A percentile compares a stretch with the other conserved stretches of the same genome.
These are phyloP conservation scores for Agonopterix heracliana DNA, from an alignment of 2,888 invertebrate species.

Conservation along the genomic window DNA sequence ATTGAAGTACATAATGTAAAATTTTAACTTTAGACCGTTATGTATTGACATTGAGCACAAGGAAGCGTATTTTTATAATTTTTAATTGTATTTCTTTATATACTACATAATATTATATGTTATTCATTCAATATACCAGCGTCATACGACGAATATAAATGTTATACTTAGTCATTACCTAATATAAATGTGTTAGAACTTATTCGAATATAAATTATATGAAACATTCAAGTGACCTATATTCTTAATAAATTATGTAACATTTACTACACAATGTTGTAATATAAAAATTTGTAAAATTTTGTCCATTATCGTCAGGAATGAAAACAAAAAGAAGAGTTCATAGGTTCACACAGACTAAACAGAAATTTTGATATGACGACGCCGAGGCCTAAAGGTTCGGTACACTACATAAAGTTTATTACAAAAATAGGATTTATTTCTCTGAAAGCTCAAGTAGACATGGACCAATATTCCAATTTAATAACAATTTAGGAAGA, in stretches of 20 bases:
- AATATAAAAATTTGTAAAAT: slow-evolving; percentile 29
- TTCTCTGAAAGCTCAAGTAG: slow-evolving; percentile 67
- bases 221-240: slow-evolving; percentile 53
- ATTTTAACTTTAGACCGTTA: slow-evolving; percentile 55
- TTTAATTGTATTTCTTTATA: slow-evolving; percentile 34
- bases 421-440: slow-evolving; percentile 66
- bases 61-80: slow-evolving; percentile 55
- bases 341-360: slow-evolving; percentile 31
- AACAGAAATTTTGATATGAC: slow-evolving; percentile 60
- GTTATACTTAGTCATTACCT: slow-evolving; percentile 37
- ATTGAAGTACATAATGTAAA: slow-evolving; percentile 24
- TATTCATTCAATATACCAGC: slow-evolving; percentile 63
- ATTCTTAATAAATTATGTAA: slow-evolving; percentile 37
- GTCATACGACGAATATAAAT: slow-evolving; percentile 61
- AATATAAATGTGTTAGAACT: slow-evolving; percentile 54
- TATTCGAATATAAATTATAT: slow-evolving; percentile 59
- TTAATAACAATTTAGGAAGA: slow-evolving; percentile 30
- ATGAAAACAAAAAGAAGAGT: slow-evolving; percentile 38
- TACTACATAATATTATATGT: slow-evolving; percentile 34
- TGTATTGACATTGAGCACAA: slow-evolving; percentile 68
- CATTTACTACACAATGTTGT: slow-evolving; percentile 28
- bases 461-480: slow-evolving; percentile 55
- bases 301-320: slow-evolving; percentile 38
- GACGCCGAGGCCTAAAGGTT: slow-evolving; percentile 33
- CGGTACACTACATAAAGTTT: slow-evolving; percentile 58